Evolutionary conservation across 2,888 invertebrate species (phyloP).

Genomic region (Xestia xanthographa): DNA sequence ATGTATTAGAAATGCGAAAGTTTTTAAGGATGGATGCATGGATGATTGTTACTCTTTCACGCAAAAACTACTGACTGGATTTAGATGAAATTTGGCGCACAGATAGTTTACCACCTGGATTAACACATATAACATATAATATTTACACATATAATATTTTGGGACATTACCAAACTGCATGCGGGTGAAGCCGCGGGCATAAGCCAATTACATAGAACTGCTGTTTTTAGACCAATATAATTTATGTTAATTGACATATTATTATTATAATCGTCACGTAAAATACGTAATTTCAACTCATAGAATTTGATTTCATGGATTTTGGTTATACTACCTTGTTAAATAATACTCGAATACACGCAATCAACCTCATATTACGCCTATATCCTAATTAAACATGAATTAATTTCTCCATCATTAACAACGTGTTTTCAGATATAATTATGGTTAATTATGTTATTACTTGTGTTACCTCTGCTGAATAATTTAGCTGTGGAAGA

Average conservation of each 20-base stretch:
- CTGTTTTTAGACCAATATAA: not conserved
- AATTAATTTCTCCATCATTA: not conserved
- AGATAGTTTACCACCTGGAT: too few species aligned
- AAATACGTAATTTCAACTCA: not conserved
- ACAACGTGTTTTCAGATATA: not conserved
- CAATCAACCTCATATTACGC: slow-evolving; percentile 1
- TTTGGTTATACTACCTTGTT: not conserved
- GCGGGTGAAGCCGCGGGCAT: too few species aligned
- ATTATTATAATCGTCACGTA: not conserved
- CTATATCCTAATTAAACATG: not conserved
- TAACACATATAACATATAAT: too few species aligned
- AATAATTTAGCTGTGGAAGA: not conserved
- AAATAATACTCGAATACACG: not conserved
- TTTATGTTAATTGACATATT: not conserved
- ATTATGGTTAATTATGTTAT: not conserved
- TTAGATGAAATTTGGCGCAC: too few species aligned
- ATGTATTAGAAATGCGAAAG: too few species aligned
- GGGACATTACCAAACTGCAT: too few species aligned
- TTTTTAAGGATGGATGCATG: too few species aligned
- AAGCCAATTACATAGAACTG: too few species aligned
- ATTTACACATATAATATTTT: too few species aligned
- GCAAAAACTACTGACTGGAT: too few species aligned
- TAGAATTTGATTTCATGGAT: not conserved
- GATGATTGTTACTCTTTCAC: too few species aligned
- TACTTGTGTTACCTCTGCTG: not conserved